Base-by-base conservation (phyloP, 2,888 invertebrate species). In the Acanthosepion lycidas region DNA sequence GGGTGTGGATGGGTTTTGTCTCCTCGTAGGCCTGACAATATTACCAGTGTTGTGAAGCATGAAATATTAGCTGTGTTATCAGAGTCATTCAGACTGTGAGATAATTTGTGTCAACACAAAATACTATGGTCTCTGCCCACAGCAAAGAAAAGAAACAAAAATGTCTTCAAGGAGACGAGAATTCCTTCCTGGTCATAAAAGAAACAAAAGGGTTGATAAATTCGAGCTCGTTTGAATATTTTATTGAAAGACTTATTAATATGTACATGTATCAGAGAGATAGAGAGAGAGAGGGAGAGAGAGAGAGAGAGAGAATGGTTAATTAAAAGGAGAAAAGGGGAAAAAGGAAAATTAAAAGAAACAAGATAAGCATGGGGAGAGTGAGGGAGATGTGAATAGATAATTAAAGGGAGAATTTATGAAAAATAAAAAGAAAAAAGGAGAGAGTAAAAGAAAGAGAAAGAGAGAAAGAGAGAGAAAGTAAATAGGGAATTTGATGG, bases 31-130 rank as follows among this genome's bases (percentile, higher is more conserved):
- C n/a, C 33, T 78, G 78, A 78, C 78, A 78, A 78, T 78, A 78
- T 78, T 78, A n/a, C 33, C 78, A 78, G 78, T 78, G 78, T 78
- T 33, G 78, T 78, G 78, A 33, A 78, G 78, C 78, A 33, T 78
- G n/a, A 78, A 78, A 78, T 78, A 78, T 78, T 78, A 78, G 78
- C 78, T 78, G 78, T 78, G 78, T 78, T 78, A 78, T 78, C 78
- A 78, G 78, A 78, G 78, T 33, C 78, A 78, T 78, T 78, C 78
- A 78, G 78, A 78, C 78, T 78, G 12, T 78, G n/a, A 78, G n/a
- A n/a, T 78, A 78, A 78, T 78, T 78, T 78, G 78, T 78, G 78
- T 78, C 78, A 78, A 78, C 78, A n/a, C 15, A 78, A n/a, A n/a
- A n/a, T n/a, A 33, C 78, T 78, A 78, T 78, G 78, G 78, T n/a